Base-by-base conservation (phyloP, 2,113 vertebrate genomes). In the Terrapene triunguis region DNA sequence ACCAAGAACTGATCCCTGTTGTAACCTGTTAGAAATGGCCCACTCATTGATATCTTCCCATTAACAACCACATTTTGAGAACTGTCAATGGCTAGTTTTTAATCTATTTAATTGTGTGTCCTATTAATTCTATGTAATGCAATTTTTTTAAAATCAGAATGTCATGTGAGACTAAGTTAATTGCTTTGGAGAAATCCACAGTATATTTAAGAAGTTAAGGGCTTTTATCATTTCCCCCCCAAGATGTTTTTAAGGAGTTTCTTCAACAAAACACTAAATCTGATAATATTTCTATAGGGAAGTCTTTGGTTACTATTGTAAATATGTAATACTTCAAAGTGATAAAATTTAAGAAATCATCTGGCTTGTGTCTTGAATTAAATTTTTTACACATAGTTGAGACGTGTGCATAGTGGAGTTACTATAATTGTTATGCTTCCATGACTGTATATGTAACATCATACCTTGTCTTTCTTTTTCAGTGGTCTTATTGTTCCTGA, bases 401-500 rank as follows among this genome's bases (percentile, higher is more conserved):
- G 14, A 3, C 85, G 6, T 4, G 16, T 29, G 13, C 29, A 6
- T 27, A n/a, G 10, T 16, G 1, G 74, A 35, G 47, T 92, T 87
- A 38, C 29, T 87, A 0, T 32, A 69, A 25, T 79, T 89, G 13
- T 8, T 93, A 91, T 48, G 5, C 44, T 89, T 2, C 3, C 2
- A 32, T 44, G 32, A 38, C 35, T 57, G 72, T 54, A 25, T 35
- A 59, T 57, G 2, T 80, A 22, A 72, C 8, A 57, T 88, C 35
- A 84, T 57, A 44, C 16, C 1, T 80, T 94, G 3, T 79, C 42
- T 91, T 96, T 78, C 85, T 85, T 48, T 98, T 97, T 54, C 98
- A 99, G 99, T 57, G 99, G 99, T 84, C 98, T 99, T 48, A 99
- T 99, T 42, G 98, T 99, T 96, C 99, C 99, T 0, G 99, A 99